Conservation (phyloP, 2,113 vertebrate genomes). For the Leptodactylus fuscus region DNA sequence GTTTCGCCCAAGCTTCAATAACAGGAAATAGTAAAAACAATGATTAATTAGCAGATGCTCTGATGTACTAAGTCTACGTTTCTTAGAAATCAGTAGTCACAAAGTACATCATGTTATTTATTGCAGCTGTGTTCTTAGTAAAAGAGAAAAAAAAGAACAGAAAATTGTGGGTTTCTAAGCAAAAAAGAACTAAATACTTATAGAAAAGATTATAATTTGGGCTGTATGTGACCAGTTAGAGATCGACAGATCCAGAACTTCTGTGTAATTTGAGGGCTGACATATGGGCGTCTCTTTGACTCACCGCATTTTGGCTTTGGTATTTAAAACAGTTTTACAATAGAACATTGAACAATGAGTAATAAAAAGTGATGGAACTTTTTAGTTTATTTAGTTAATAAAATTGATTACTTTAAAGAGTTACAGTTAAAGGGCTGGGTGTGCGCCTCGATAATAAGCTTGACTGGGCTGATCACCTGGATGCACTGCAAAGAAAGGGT, state of each 20-base stretch:
- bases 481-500: too few relatives aligned
- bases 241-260: not conserved
- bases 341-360: too few relatives aligned
- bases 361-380: too few relatives aligned
- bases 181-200: not conserved
- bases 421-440: too few relatives aligned
- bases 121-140: slow-evolving; percentile 40
- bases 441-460: too few relatives aligned
- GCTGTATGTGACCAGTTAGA: not conserved
- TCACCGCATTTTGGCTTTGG: not conserved
- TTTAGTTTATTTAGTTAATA: too few relatives aligned
- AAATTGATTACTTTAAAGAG: too few relatives aligned
- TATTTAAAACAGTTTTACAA: not conserved
- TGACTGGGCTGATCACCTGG: too few relatives aligned
- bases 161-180: slow-evolving; percentile 16
- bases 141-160: not conserved
- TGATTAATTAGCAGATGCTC: slow-evolving; percentile 35
- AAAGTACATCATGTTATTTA: not conserved
- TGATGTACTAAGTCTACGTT: not conserved
- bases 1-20: not conserved
- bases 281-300: slow-evolving; percentile 16
- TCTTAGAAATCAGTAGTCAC: slow-evolving; percentile 3
- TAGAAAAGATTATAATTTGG: slow-evolving; percentile 3
- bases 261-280: slow-evolving; percentile 4
- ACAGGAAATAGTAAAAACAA: not conserved